These are phyloP conservation scores for Paralichthys olivaceus DNA, from an alignment of 2,113 vertebrate species.

Conservation along the genomic window DNA sequence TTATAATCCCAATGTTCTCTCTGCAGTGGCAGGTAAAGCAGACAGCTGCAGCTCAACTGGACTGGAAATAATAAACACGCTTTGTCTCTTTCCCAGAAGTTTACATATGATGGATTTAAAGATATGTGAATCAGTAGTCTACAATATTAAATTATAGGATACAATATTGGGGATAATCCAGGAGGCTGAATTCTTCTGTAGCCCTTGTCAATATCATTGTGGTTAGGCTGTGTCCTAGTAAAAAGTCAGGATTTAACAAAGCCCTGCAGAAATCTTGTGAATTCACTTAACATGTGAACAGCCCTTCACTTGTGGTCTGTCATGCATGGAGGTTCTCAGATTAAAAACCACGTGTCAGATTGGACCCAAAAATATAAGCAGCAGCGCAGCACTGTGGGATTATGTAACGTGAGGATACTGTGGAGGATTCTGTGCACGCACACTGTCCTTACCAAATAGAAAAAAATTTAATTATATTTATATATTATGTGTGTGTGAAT, in stretches of 20 bases:
- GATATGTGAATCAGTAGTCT: neutral
- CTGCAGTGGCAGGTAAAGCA: constrained; percentile 51
- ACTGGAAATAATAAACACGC: constrained; percentile 7
- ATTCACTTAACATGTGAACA: neutral
- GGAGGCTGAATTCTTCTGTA: neutral
- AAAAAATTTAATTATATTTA: neutral
- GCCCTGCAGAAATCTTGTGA: neutral
- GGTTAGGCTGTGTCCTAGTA: neutral
- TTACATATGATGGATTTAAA: constrained; percentile 9
- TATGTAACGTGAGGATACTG: neutral
- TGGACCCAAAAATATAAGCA: neutral
- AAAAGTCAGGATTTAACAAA: neutral
- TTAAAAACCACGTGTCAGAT: neutral
- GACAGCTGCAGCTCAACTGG: constrained; percentile 33
- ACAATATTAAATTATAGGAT: neutral
- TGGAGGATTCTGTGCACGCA: neutral
- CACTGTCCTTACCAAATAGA: neutral
- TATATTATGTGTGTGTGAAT: too few species aligned
- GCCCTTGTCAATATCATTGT: neutral
- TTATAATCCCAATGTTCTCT: constrained; percentile 91
- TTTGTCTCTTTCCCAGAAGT: neutral
- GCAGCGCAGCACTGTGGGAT: constrained; percentile 27
- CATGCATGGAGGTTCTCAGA: neutral
- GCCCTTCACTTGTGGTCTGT: neutral
- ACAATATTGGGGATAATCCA: neutral